phyloP scores from a whole-genome alignment of 92 coral and sea anemone genomes.

The Montipora capitata region DNA sequence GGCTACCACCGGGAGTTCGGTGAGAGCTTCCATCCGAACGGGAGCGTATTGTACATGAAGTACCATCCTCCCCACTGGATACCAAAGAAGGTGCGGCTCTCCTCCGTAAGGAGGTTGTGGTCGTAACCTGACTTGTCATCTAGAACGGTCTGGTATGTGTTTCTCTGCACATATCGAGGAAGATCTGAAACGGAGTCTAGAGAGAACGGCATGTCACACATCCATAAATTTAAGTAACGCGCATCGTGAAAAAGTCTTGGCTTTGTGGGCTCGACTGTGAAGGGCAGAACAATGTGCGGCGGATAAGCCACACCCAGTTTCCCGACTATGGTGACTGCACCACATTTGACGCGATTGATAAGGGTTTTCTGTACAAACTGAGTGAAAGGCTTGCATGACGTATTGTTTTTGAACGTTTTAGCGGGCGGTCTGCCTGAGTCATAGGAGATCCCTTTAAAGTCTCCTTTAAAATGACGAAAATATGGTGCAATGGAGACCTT shows the following conservation, averaged over 20 bases:
- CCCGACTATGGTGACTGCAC: too few species aligned
- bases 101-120: slow-evolving; percentile 21
- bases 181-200: slow-evolving; percentile 25
- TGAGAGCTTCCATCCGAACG: slow-evolving; percentile 68
- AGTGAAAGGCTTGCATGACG: not conserved
- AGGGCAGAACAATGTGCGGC: not conserved
- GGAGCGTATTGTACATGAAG: slow-evolving; percentile 47
- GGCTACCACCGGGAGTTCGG: slow-evolving; percentile 18
- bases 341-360: too few species aligned
- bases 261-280: not conserved
- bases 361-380: too few species aligned
- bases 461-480: slow-evolving; percentile 7
- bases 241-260: slow-evolving; percentile 27
- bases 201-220: slow-evolving; percentile 46
- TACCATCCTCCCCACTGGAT: slow-evolving; percentile 71
- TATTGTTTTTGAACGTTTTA: slow-evolving; percentile 7
- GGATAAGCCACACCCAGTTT: too few species aligned
- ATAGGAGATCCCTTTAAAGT: slow-evolving; percentile 2
- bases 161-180: slow-evolving; percentile 35
- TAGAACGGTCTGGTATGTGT: slow-evolving; percentile 30
- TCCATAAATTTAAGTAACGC: slow-evolving; percentile 44
- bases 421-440: slow-evolving; percentile 13
- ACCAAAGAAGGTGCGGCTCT: slow-evolving; percentile 46
- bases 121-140: slow-evolving; percentile 69
- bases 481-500: slow-evolving; percentile 11